These are phyloP conservation scores for Etia nguti DNA, from an alignment of 2,113 vertebrate genomes.

Conservation along the genomic window DNA sequence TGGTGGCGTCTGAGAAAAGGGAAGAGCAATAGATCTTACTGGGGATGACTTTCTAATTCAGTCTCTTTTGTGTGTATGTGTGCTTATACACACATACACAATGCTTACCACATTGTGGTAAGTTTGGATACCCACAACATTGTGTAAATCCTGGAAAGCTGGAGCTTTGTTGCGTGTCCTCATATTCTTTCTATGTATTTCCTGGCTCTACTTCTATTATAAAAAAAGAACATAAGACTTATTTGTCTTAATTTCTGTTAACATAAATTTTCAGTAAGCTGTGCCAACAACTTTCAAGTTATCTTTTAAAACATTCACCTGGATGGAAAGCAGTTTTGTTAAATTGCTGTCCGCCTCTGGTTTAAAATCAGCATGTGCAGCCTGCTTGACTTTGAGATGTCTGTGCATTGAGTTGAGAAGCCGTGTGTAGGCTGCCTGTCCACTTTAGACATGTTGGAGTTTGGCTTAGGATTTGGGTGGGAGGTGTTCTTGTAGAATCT, in stretches of 20 bases:
- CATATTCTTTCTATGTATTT: not conserved
- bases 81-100: not conserved
- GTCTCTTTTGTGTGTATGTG: not conserved
- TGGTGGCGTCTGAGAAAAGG: not conserved
- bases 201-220: not conserved
- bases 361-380: not conserved
- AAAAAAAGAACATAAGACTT: not conserved
- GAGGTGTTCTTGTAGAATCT: constrained; percentile 28
- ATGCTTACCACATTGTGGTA: too few species aligned
- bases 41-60: not conserved
- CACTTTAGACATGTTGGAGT: constrained; percentile 33
- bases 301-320: not conserved
- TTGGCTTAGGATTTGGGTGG: constrained; percentile 54
- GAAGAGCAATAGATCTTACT: not conserved
- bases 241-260: not conserved
- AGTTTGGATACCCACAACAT: not conserved
- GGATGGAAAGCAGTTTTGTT: not conserved
- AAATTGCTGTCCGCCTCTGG: not conserved
- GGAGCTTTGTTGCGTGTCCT: not conserved
- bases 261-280: not conserved
- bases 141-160: not conserved
- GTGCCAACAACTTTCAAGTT: not conserved
- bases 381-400: constrained; percentile 21
- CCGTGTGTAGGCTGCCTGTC: constrained; percentile 48
- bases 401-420: constrained; percentile 21